Conservation (phyloP, 1,140 invertebrate species). For the Hirudo medicinalis region DNA sequence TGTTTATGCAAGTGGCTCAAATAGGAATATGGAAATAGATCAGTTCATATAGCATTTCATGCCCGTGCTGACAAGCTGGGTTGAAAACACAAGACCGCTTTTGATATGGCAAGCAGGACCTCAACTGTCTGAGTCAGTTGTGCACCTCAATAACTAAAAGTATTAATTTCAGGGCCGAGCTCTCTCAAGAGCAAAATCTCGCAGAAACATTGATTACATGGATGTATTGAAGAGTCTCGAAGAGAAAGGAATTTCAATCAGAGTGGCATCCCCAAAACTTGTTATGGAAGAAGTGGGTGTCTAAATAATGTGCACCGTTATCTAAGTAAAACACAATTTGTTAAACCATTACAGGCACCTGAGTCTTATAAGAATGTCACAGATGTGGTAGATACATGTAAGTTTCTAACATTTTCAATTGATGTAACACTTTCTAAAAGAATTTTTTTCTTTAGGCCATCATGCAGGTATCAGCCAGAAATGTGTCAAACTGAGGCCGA, state of each 20-base stretch:
- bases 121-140: no score
- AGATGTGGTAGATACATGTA: conserved; percentile 94
- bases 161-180: conserved; percentile 68
- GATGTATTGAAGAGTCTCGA: conserved; percentile 75
- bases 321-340: background rate
- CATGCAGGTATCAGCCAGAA: conserved; percentile 93
- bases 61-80: no score
- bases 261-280: conserved; percentile 95
- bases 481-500: conserved; percentile 87
- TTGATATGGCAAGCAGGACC: no score
- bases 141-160: background rate
- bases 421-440: background rate
- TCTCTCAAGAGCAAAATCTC: conserved; percentile 86
- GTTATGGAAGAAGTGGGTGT: conserved; percentile 80
- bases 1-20: no score
- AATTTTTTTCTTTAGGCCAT: conserved; percentile 45
- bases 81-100: no score
- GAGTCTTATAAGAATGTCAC: conserved; percentile 99
- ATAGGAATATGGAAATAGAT: no score
- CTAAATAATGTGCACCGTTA: background rate
- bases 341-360: conserved; percentile 50
- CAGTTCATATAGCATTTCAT: no score
- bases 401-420: conserved; percentile 8
- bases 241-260: conserved; percentile 83
- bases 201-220: conserved; percentile 84